Conservation (phyloP, 2,888 invertebrate genomes). For the Callyntrura sp. region DNA sequence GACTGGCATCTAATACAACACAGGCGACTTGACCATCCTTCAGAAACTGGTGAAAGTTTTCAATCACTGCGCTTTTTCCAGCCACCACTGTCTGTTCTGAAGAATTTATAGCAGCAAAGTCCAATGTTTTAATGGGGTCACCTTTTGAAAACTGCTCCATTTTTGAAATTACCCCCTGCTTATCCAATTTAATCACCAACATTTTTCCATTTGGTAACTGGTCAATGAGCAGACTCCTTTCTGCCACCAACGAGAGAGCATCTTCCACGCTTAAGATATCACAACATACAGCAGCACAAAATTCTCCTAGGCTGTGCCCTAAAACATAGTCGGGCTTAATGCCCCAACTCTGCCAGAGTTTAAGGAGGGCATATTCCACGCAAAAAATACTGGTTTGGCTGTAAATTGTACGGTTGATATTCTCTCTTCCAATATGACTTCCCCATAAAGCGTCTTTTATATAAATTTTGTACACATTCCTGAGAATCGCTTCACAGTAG, state of each 20-base stretch:
- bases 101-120: slow-evolving; percentile 77
- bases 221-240: slow-evolving; percentile 62
- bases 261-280: slow-evolving; percentile 65
- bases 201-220: slow-evolving; percentile 47
- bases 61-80: slow-evolving; percentile 27
- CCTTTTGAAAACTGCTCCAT: background rate
- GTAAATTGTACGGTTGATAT: slow-evolving; percentile 43
- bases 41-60: slow-evolving; percentile 32
- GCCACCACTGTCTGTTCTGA: slow-evolving; percentile 74
- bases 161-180: background rate
- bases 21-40: slow-evolving; percentile 47
- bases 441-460: slow-evolving; percentile 55
- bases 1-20: slow-evolving; percentile 59
- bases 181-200: slow-evolving; percentile 41
- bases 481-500: slow-evolving; percentile 30
- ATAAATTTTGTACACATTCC: background rate
- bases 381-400: slow-evolving; percentile 76
- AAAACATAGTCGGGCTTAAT: slow-evolving; percentile 66
- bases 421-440: background rate
- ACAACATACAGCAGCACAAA: slow-evolving; percentile 65
- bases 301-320: slow-evolving; percentile 77
- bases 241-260: slow-evolving; percentile 63
- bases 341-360: slow-evolving; percentile 65
- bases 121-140: slow-evolving; percentile 5
- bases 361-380: slow-evolving; percentile 65